Evolutionary conservation across 2,888 invertebrate genomes (phyloP), one percentile per base, ranked within the genome.

Genomic region (Oasisia sp.): DNA sequence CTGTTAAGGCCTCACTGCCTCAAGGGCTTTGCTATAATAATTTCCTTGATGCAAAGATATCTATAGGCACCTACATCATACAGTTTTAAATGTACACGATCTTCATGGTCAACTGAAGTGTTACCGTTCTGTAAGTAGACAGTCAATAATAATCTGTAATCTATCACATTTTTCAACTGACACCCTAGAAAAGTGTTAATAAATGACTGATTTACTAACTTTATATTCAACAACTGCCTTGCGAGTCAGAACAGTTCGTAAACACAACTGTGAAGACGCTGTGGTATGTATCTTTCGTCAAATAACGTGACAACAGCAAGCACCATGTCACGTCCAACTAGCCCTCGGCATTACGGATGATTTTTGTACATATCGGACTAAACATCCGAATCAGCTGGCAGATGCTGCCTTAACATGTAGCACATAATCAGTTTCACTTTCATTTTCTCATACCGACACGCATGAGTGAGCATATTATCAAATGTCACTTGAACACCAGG

Each of bases 381-480:
- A 74, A n/a, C 74, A 74, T 27, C 74, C 74, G 74, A 19, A 74
- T 74, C 74, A 74, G n/a, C 74, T 74, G 74, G 74, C 27, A 74
- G n/a, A 74, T n/a, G 74, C 74, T 74, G 74, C 27, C 74, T 74
- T 74, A 19, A 74, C 74, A 74, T 74, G 74, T 74, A 74, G 74
- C n/a, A 74, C 74, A 74, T 74, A 74, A 74, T 74, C 74, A 74
- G 74, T 74, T 74, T 74, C 74, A 74, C 74, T 74, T 74, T 74
- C 74, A 14, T n/a, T 74, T 74, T 74, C 27, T 27, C 27, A 74
- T 27, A 27, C 14, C 27, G 74, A 74, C 27, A 27, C 27, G 74
- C 74, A 74, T 74, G 74, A 74, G 5, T 74, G 74, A 74, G 74
- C 74, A 74, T 38, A 38, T 38, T 38, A 74, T 74, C 74, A 5